Evolutionary conservation across 2,113 vertebrate species (phyloP), one percentile per base, ranked within the genome.

Genomic region (Podarcis muralis): DNA sequence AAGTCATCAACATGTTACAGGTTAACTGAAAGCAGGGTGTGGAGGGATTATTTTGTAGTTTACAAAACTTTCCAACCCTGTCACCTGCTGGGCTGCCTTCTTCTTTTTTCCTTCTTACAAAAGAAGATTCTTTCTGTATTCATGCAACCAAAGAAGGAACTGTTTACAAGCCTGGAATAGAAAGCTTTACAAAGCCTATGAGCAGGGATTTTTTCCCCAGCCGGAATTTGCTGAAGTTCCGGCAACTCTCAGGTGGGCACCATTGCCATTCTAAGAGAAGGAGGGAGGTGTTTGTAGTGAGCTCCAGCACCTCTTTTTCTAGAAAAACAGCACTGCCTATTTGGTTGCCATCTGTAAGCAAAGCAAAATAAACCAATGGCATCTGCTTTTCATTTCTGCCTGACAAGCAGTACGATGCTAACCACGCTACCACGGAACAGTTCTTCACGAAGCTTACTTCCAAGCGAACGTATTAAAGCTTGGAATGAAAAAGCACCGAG

Each of bases 351-450:
- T 2, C 27, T 66, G 8, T 2, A 89, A 91, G 37, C 7, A 87
- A 78, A n/a, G 68, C 2, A 74, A 5, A 90, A 93, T 74, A 32
- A 7, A 87, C 88, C 57, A 1, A 32, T 66, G 79, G 91, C 62
- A 65, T 32, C 25, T 30, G 5, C 13, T 2, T 40, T 83, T 66
- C 15, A 13, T 22, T 43, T 83, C 27, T 68, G 57, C 35, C 12
- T 40, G n/a, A 43, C 57, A 53, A 71, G 18, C 18, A 71, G 18
- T 20, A 48, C 16, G 23, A 18, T 43, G 30, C 25, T 3, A 43
- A 62, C 35, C 23, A 71, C 43, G 13, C 59, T 62, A 35, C 59
- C 69, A 12, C 25, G 2, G 57, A 85, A 74, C 22, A 37, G 53
- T 62, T 37, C 74, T 18, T 75, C 30, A 57, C 37, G 32, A 12